Evolutionary conservation across 92 coral and sea anemone genomes (phyloP), one percentile per base, ranked within the genome.

Genomic region (Umimayanthus chanpuru): DNA sequence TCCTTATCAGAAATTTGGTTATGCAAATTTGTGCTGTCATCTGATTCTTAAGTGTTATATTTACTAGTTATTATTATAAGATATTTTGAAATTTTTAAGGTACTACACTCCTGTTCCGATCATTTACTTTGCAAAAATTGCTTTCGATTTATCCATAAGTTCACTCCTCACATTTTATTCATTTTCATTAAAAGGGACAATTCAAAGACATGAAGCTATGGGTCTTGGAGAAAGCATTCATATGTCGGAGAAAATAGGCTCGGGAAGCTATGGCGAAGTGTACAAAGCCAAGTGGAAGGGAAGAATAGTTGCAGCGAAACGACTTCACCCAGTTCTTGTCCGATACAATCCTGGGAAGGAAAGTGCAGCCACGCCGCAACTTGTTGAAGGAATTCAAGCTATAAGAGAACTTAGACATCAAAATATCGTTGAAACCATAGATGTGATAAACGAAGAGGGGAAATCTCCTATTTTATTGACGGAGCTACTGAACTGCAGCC

Each of bases 281-380:
- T 86, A 82, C 84, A 92, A 73, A 90, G 92, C 94, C 3, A 90
- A 92, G 58, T 92, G 89, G 90, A 53, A 86, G 30, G 94, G 94
- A 30, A 55, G 86, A 39, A 25, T 92, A 14, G 94, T 92, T 15
- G 94, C 92, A 32, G 94, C 94, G 2, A 90, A 82, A 82, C 89
- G 89, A 61, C 76, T 92, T 43, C 88, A 92, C 38, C 90, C 88
- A 4, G 56, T 77, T 10, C 89, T 87, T 30, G 89, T 90, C 61
- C 76, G 71, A 2, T 47, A 14, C 74, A 84, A 83, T 25, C 81
- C 77, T 32, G 82, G 64, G 5, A 85, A 26, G 7, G 65, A 64
- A 38, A 66, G 28, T 71, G 89, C 75, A 79, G 77, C 79, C 5
- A 75, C 79, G 11, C 87, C 86, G 16, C 85, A 66, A 84, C 76